A percentile compares a stretch with the other conserved stretches of the same genome.
Evolutionary conservation across 2,888 invertebrate species (phyloP).

Genomic region (Apoda limacodes): DNA sequence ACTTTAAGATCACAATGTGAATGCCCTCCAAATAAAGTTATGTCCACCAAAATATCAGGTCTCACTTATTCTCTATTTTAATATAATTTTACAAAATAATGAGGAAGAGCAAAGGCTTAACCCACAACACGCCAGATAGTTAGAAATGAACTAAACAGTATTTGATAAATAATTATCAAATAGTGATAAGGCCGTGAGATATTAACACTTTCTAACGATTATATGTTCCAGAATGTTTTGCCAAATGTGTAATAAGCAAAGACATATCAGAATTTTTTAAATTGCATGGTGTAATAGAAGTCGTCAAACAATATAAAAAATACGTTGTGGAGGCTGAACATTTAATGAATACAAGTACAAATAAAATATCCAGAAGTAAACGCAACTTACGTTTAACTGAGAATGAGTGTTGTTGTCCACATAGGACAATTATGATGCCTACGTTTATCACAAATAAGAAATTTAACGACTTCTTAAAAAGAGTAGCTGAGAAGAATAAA

Average conservation of each 20-base stretch:
- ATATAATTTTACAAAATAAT: too few species aligned
- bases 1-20: constrained; percentile 27
- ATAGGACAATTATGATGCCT: constrained; percentile 31
- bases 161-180: too few species aligned
- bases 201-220: too few species aligned
- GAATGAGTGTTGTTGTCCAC: constrained; percentile 37
- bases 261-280: constrained; percentile 31
- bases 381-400: too few species aligned
- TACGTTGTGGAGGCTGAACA: constrained; percentile 13
- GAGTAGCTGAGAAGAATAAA: constrained; percentile 15
- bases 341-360: neutral
- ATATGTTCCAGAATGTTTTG: constrained; percentile 31
- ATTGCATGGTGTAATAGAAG: constrained; percentile 29
- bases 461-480: constrained; percentile 29
- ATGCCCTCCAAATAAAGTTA: constrained; percentile 41
- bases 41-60: too few species aligned
- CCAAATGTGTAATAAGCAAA: constrained; percentile 34
- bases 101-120: too few species aligned
- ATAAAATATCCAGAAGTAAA: too few species aligned
- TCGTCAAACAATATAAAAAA: constrained; percentile 21
- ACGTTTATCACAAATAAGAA: constrained; percentile 38
- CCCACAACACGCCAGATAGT: too few species aligned
- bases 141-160: too few species aligned
- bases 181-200: too few species aligned
- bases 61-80: too few species aligned